Evolutionary conservation across 2,113 vertebrate genomes (phyloP), one percentile per base, ranked within the genome.

Genomic region (Prionailurus bengalensis): DNA sequence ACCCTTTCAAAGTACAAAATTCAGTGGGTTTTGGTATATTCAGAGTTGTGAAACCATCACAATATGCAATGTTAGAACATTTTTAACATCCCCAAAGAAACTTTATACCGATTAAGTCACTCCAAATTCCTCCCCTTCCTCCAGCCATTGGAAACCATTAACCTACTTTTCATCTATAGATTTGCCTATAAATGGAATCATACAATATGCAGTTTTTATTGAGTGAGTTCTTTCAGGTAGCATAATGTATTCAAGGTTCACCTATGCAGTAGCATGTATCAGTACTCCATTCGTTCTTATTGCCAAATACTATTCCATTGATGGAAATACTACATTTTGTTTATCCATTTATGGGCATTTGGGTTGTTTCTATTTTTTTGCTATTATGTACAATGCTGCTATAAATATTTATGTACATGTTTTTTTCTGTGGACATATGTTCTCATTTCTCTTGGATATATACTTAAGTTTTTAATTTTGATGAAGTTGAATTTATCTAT

Each of bases 31-130:
- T 87, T 79, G 86, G 36, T 61, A 39, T 65, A 83, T n/a, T 90
- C 45, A 71, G 42, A 63, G 13, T 76, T 92, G 55, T 39, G 48
- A 89, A 82, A 48, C 53, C 29, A 91, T 55, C 29, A 68, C 48
- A 96, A 65, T 8, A 92, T 68, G 74, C n/a, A 95, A 88, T 84
- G 92, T 53, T 80, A 61, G 91, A 82, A 79, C 58, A 87, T 70
- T 94, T 89, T 91, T n/a, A 80, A 93, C 71, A 48, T 74, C 19
- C 70, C 42, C 4, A n/a, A 86, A 85, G 39, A 89, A 81, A 85
- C 5, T 23, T 23, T 84, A 16, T 73, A 88, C 31, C 27, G 53
- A 19, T 95, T 66, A 91, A 70, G 51, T 58, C n/a, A 84, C 45
- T 81, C n/a, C 42, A 76, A n/a, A 39, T 63, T 76, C 70, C 16